Percentiles rank a stretch among this genome's conserved stretches.
Evolutionary conservation across 2,888 invertebrate species (phyloP).

Genomic region (Serrognathus titanus): DNA sequence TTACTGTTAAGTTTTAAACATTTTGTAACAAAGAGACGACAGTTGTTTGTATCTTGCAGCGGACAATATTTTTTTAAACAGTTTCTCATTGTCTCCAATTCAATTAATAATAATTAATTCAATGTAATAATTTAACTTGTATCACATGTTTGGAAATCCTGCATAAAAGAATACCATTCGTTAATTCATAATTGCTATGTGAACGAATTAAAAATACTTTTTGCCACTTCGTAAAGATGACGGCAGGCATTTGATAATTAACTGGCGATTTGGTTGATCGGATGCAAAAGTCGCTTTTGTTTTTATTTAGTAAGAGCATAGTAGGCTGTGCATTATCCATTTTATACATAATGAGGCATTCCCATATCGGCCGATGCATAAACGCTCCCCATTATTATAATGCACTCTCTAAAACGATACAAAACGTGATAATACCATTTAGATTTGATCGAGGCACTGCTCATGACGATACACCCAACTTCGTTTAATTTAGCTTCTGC

Average conservation of each 20-base stretch:
- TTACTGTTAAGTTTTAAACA: no score
- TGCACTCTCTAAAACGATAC: constrained; percentile 38
- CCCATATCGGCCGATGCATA: constrained; percentile 42
- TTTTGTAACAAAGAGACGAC: no score
- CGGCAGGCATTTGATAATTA: constrained; percentile 36
- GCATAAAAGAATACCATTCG: no score
- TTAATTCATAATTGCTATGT: no score
- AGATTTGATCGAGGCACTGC: constrained; percentile 36
- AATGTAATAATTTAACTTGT: no score
- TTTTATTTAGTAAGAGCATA: constrained; percentile 24
- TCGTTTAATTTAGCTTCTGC: constrained; percentile 27
- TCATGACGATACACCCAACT: constrained; percentile 26
- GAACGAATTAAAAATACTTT: not conserved
- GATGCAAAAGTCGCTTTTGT: constrained; percentile 39
- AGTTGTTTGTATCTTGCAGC: no score
- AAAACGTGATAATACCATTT: constrained; percentile 44
- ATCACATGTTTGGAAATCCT: no score
- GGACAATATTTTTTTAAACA: no score
- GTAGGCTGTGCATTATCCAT: constrained; percentile 42
- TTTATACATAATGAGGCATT: constrained; percentile 44
- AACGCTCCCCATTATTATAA: constrained; percentile 44
- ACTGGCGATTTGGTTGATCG: constrained; percentile 46
- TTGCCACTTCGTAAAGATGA: constrained; percentile 31
- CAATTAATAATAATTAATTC: no score
- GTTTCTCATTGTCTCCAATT: no score